Evolutionary conservation across 2,888 invertebrate species (phyloP).

Genomic region (Acanthosepion lycidas): DNA sequence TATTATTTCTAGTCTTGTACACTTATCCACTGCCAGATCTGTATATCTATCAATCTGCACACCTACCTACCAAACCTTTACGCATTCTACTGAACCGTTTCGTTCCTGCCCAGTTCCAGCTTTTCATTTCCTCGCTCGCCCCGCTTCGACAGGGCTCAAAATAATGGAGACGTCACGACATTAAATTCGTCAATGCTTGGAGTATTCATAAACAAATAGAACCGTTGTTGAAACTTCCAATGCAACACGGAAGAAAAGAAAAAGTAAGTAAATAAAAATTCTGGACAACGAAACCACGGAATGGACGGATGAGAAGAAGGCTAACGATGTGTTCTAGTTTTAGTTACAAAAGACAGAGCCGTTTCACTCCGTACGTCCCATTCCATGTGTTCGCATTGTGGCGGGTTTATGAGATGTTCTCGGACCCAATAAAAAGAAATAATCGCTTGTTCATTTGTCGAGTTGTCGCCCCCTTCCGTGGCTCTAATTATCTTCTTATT

Average conservation of each 20-base stretch:
- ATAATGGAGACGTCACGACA: conserved; percentile 23
- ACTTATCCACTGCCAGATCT: background rate
- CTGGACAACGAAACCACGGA: conserved; percentile 18
- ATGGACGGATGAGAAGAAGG: background rate
- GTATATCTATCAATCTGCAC: background rate
- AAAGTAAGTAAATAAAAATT: background rate
- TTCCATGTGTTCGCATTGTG: background rate
- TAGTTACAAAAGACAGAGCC: background rate
- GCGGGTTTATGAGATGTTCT: conserved; percentile 33
- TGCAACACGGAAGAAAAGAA: background rate
- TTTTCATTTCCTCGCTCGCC: background rate
- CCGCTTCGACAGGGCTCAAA: background rate
- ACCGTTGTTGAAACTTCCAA: conserved; percentile 18
- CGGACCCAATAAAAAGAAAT: conserved; percentile 33
- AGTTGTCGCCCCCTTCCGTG: conserved; percentile 33
- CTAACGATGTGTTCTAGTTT: conserved; percentile 12
- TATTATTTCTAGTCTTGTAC: background rate
- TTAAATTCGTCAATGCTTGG: background rate
- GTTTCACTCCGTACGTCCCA: conserved; percentile 1
- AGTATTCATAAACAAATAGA: background rate
- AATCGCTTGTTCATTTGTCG: conserved; percentile 33
- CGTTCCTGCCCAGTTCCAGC: background rate
- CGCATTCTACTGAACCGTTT: background rate
- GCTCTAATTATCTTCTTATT: conserved; percentile 33
- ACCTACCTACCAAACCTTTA: background rate